phyloP scores from a whole-genome alignment of 1,140 invertebrate genomes.

The Manduca sexta region DNA sequence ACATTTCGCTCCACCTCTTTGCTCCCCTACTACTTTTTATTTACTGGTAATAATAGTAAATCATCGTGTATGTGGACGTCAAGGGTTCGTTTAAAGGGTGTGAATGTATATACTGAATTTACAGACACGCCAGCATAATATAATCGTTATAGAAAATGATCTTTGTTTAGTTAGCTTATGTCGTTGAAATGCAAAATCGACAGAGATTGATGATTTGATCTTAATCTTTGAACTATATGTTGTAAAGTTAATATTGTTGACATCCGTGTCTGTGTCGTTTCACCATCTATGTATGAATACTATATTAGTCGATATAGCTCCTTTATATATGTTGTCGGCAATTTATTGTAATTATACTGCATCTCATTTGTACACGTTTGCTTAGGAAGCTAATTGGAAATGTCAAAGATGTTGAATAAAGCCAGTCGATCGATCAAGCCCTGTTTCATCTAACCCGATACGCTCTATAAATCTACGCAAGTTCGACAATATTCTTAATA shows the following conservation, averaged over 20 bases:
- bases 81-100: constrained; percentile 32
- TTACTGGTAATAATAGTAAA: constrained; percentile 71
- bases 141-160: constrained; percentile 10
- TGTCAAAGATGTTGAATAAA: no score
- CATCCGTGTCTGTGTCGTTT: background rate
- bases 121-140: constrained; percentile 8
- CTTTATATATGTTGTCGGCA: no score
- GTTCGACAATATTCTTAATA: no score
- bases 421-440: no score
- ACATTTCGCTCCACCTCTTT: constrained; percentile 69
- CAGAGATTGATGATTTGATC: background rate
- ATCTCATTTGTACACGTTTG: no score
- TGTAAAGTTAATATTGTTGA: background rate
- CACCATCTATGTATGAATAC: no score
- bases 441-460: no score
- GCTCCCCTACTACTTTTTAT: constrained; percentile 72
- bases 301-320: no score
- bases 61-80: constrained; percentile 46
- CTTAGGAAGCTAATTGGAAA: no score
- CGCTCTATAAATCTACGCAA: no score
- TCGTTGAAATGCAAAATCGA: background rate
- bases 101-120: constrained; percentile 28
- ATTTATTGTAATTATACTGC: no score
- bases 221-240: background rate
- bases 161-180: background rate